These are phyloP conservation scores for Nerophis ophidion DNA, from an alignment of 2,113 vertebrate genomes.

Conservation along the genomic window DNA sequence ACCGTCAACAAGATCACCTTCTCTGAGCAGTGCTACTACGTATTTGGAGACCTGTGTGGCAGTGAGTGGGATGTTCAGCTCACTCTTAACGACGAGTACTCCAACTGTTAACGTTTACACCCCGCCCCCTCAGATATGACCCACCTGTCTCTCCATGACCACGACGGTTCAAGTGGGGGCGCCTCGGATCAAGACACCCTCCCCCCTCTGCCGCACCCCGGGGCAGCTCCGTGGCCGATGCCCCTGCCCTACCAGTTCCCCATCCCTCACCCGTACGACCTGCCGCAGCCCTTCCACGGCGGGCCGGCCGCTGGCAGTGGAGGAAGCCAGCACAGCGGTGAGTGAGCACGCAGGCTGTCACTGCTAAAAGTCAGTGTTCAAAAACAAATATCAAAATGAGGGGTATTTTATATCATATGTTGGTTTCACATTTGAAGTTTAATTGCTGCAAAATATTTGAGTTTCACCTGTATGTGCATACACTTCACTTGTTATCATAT, in stretches of 20 bases:
- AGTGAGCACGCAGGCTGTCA: conserved; percentile 26
- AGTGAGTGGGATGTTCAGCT: conserved; percentile 49
- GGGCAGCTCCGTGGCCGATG: conserved; percentile 92
- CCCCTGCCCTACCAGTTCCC: conserved; percentile 93
- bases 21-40: conserved; percentile 98
- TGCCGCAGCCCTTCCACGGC: conserved; percentile 80
- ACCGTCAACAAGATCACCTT: conserved; percentile 99
- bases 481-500: too few relatives aligned
- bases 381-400: too few relatives aligned
- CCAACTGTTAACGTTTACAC: not conserved
- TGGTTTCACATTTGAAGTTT: too few relatives aligned
- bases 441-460: too few relatives aligned
- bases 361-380: too few relatives aligned
- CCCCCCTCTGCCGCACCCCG: conserved; percentile 89
- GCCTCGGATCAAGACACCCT: conserved; percentile 97
- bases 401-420: too few relatives aligned
- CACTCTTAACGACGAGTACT: not conserved
- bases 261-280: conserved; percentile 86
- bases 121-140: conserved; percentile 81
- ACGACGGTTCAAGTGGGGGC: conserved; percentile 93
- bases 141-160: conserved; percentile 90
- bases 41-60: conserved; percentile 76
- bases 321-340: conserved; percentile 91
- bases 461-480: too few relatives aligned
- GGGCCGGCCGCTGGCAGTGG: conserved; percentile 79